Conservation (phyloP, 2,888 invertebrate species). For the Diarsia brunnea region DNA sequence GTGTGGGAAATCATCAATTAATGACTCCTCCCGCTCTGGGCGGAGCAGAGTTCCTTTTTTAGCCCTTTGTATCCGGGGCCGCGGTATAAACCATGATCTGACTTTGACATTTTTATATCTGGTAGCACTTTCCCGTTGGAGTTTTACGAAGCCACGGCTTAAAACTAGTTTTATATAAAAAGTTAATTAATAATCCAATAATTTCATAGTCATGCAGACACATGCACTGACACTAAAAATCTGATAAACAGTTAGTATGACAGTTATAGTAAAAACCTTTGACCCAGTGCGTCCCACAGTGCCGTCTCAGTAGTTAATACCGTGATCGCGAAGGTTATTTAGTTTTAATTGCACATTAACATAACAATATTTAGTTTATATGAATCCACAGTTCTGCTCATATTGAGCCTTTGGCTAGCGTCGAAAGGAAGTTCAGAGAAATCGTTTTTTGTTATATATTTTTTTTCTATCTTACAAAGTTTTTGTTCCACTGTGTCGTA, state of each 20-base stretch:
- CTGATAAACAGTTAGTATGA: constrained; percentile 21
- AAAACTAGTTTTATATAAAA: not conserved
- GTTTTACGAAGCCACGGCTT: not conserved
- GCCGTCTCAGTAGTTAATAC: constrained; percentile 70
- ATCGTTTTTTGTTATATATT: constrained; percentile 4
- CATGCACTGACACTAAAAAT: constrained; percentile 42
- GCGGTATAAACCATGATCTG: too few relatives aligned
- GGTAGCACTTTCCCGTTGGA: not conserved
- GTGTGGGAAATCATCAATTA: too few relatives aligned
- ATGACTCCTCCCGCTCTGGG: too few relatives aligned
- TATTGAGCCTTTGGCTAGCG: constrained; percentile 70
- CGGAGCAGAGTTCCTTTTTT: too few relatives aligned
- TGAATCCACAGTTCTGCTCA: constrained; percentile 72
- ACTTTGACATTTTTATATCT: not conserved
- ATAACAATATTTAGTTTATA: constrained; percentile 76
- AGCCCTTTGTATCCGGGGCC: too few relatives aligned
- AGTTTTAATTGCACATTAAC: constrained; percentile 72
- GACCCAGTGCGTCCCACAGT: constrained; percentile 53
- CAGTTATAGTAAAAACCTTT: constrained; percentile 45
- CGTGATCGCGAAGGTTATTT: constrained; percentile 67
- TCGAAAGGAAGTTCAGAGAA: constrained; percentile 52
- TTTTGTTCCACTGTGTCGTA: constrained; percentile 31
- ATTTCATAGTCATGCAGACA: constrained; percentile 30
- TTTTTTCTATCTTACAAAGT: constrained; percentile 21
- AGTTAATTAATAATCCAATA: not conserved